phyloP scores from a whole-genome alignment of 2,888 invertebrate species.

The Entomobrya proxima region DNA sequence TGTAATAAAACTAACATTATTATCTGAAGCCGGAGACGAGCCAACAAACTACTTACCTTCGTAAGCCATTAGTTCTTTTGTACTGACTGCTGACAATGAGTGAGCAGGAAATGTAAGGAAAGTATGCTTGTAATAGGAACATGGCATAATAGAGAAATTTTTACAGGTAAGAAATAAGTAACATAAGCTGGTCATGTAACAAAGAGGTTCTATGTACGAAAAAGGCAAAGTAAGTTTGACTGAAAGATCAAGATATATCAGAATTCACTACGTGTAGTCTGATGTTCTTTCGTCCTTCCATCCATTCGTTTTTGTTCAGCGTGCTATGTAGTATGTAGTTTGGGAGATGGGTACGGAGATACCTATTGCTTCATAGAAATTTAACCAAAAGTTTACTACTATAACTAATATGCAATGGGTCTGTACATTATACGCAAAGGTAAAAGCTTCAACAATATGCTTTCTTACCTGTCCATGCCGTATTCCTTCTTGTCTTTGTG shows the following conservation, averaged over 20 bases:
- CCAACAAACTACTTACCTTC: background rate
- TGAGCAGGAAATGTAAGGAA: background rate
- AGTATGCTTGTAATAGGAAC: background rate
- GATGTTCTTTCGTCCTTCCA: slow-evolving; percentile 10
- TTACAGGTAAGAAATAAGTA: slow-evolving; percentile 40
- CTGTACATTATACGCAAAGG: background rate
- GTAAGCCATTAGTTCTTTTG: background rate
- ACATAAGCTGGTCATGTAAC: background rate
- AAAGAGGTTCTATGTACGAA: no score
- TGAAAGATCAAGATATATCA: slow-evolving; percentile 26
- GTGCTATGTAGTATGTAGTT: background rate
- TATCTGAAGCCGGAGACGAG: background rate
- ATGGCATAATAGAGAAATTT: background rate
- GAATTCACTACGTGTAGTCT: background rate
- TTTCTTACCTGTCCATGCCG: background rate
- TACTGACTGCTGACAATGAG: background rate
- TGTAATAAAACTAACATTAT: slow-evolving; percentile 48
- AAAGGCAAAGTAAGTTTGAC: background rate
- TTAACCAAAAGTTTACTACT: background rate
- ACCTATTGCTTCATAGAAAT: background rate
- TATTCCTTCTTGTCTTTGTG: background rate
- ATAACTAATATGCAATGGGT: background rate
- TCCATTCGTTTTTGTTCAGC: slow-evolving; percentile 7
- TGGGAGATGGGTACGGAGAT: background rate
- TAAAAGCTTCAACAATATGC: slow-evolving; percentile 32